phyloP scores from a whole-genome alignment of 2,888 invertebrate genomes.

The Dermolepida albohirtum region DNA sequence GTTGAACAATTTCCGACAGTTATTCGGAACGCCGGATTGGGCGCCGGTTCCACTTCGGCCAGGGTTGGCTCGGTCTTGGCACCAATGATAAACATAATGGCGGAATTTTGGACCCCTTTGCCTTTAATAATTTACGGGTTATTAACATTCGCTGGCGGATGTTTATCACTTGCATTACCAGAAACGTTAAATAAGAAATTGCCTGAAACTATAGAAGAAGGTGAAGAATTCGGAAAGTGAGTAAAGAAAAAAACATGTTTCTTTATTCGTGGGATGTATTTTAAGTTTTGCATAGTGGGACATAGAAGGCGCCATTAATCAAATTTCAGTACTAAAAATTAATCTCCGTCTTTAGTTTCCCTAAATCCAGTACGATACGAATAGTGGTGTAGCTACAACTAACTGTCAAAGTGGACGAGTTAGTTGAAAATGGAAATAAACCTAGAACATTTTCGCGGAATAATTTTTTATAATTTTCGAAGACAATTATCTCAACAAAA shows the following conservation, averaged over 20 bases:
- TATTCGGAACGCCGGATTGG: conserved; percentile 74
- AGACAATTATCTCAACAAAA: too few relatives aligned
- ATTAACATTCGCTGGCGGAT: conserved; percentile 69
- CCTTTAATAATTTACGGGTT: conserved; percentile 72
- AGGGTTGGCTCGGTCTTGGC: conserved; percentile 73
- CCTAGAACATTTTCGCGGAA: too few relatives aligned
- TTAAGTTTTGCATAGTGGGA: too few relatives aligned
- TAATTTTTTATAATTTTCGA: too few relatives aligned
- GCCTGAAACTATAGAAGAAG: conserved; percentile 76
- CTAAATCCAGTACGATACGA: too few relatives aligned
- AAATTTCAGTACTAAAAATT: too few relatives aligned
- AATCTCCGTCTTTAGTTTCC: too few relatives aligned
- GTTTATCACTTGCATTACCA: conserved; percentile 71
- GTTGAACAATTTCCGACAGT: conserved; percentile 83
- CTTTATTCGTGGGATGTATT: too few relatives aligned
- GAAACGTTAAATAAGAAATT: conserved; percentile 75
- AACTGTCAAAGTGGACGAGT: too few relatives aligned
- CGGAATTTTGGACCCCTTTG: conserved; percentile 70
- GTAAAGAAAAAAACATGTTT: conserved; percentile 47
- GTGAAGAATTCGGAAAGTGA: conserved; percentile 73
- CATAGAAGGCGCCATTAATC: too few relatives aligned
- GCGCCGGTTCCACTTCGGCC: conserved; percentile 73
- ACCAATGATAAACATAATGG: conserved; percentile 71
- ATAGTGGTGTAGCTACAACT: too few relatives aligned
- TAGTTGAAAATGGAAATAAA: too few relatives aligned